A percentile compares a stretch with the other conserved stretches of the same genome.
Conservation (phyloP, 35 echinoderm and acorn worm species). For the Apostichopus parvimensis region DNA sequence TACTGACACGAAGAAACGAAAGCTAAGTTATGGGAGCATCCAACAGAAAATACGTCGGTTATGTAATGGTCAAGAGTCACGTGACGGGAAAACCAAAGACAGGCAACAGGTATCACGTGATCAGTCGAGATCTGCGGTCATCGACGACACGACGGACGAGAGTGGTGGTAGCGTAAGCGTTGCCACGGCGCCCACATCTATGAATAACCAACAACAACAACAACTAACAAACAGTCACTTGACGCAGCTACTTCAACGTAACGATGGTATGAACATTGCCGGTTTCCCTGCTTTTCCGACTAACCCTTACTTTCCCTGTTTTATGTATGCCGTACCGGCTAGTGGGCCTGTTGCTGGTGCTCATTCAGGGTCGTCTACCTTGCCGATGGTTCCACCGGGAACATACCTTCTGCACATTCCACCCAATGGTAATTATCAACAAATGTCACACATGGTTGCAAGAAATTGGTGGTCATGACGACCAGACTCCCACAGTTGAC, state of each 20-base stretch:
- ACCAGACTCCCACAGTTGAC: not conserved
- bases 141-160: not conserved
- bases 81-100: not conserved
- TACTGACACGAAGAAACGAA: not conserved
- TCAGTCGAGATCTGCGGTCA: not conserved
- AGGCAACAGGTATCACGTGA: slow-evolving; percentile 14
- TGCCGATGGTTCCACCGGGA: slow-evolving; percentile 35
- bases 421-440: slow-evolving; percentile 41
- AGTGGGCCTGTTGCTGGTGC: not conserved
- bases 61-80: slow-evolving; percentile 8
- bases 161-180: not conserved
- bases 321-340: slow-evolving; percentile 43
- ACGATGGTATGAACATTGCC: slow-evolving; percentile 39
- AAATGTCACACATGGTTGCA: slow-evolving; percentile 4
- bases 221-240: slow-evolving; percentile 29
- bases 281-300: slow-evolving; percentile 29
- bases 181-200: not conserved
- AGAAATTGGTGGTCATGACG: slow-evolving; percentile 21
- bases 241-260: slow-evolving; percentile 43
- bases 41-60: slow-evolving; percentile 33
- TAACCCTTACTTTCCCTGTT: slow-evolving; percentile 45
- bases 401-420: slow-evolving; percentile 44
- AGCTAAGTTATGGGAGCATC: not conserved
- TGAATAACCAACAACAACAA: not conserved
- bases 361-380: not conserved